These are phyloP conservation scores for Catostomus latipinnis DNA, from an alignment of 2,797 vertebrate genomes.

Conservation along the genomic window DNA sequence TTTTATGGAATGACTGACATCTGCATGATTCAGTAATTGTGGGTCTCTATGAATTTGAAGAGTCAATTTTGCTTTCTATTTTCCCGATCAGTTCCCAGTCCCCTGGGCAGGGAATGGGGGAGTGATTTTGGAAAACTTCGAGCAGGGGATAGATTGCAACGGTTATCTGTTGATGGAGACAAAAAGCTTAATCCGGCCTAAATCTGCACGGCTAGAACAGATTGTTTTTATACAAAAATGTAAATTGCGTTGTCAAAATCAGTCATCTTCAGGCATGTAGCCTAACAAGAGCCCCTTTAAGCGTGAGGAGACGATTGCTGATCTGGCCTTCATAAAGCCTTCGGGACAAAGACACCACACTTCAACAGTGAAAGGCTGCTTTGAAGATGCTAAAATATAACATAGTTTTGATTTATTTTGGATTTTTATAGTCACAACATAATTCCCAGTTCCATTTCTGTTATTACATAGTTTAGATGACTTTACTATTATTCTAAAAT, in stretches of 20 bases:
- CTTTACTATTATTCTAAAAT: too few species aligned
- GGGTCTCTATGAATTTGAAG: constrained; percentile 93
- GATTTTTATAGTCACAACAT: too few species aligned
- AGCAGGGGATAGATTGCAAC: constrained; percentile 88
- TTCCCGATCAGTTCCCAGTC: constrained; percentile 95
- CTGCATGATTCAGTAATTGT: constrained; percentile 97
- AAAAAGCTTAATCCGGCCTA: constrained; percentile 98
- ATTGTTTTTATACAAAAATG: constrained; percentile 99
- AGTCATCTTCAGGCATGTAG: constrained; percentile 92
- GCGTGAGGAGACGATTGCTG: constrained; percentile 78
- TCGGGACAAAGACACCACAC: constrained; percentile 59
- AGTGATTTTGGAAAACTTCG: constrained; percentile 91
- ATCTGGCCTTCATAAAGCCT: constrained; percentile 77
- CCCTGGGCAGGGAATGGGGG: constrained; percentile 91
- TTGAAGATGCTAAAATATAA: too few species aligned
- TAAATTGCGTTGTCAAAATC: constrained; percentile 93
- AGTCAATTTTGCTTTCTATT: constrained; percentile 88
- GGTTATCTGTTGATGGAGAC: constrained; percentile 97
- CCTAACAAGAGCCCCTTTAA: constrained; percentile 92
- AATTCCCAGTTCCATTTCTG: too few species aligned
- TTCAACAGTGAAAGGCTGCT: not conserved
- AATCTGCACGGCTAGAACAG: constrained; percentile 93
- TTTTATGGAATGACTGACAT: constrained; percentile 96
- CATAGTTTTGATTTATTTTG: too few species aligned
- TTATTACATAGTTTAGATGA: too few species aligned